Conservation (phyloP, 2,797 vertebrate species). For the Oreonectes daqikongensis region DNA sequence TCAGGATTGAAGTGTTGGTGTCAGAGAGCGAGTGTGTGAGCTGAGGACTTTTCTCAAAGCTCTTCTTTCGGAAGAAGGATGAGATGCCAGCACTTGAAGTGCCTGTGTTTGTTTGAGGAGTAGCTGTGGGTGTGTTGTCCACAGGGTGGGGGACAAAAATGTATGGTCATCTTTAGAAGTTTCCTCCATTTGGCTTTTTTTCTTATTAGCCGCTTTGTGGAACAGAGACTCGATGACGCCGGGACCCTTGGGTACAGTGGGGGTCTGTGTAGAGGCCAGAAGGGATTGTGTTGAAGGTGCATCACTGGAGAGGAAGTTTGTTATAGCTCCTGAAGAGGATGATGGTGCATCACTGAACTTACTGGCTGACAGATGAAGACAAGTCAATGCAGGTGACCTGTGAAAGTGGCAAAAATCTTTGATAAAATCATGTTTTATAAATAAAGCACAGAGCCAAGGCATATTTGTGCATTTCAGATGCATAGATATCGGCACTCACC, state of each 20-base stretch:
- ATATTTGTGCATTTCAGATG: background rate
- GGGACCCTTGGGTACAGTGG: constrained; percentile 67
- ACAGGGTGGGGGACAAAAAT: background rate
- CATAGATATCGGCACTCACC: constrained; percentile 73
- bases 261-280: constrained; percentile 34
- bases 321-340: constrained; percentile 76
- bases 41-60: constrained; percentile 56
- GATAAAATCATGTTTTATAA: background rate
- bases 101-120: constrained; percentile 33
- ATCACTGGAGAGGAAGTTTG: constrained; percentile 82
- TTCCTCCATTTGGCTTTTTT: constrained; percentile 57
- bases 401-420: background rate
- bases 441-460: background rate
- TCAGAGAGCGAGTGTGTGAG: background rate
- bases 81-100: constrained; percentile 54
- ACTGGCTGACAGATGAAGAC: constrained; percentile 85
- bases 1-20: background rate
- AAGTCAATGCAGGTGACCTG: constrained; percentile 88
- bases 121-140: background rate
- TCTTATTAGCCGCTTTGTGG: constrained; percentile 81
- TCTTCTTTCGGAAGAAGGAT: constrained; percentile 75
- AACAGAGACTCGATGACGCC: constrained; percentile 85
- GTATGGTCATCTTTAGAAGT: constrained; percentile 32
- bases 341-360: constrained; percentile 82
- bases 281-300: constrained; percentile 65